Percentiles rank a stretch among this genome's conserved stretches.
These are phyloP conservation scores for Onychomys arenicola DNA, from an alignment of 2,797 vertebrate species.

Conservation along the genomic window DNA sequence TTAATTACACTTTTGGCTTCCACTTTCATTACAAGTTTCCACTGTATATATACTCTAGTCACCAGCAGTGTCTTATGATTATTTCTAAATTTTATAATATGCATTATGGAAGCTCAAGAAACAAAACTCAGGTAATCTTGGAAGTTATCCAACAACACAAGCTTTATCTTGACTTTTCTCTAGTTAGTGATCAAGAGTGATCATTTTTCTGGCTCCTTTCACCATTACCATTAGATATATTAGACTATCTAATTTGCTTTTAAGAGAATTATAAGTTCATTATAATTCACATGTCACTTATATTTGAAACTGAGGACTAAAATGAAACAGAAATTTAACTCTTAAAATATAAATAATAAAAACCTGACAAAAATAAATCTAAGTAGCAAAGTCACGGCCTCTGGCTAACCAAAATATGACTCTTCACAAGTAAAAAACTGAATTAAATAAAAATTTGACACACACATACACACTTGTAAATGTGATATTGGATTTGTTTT, in stretches of 20 bases:
- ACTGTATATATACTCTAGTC: not conserved
- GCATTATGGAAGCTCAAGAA: not conserved
- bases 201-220: not conserved
- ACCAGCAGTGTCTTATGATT: not conserved
- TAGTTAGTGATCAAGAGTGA: not conserved
- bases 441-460: not conserved
- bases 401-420: not conserved
- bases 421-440: not conserved
- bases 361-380: not conserved
- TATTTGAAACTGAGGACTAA: slow-evolving; percentile 36
- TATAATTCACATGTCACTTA: not conserved
- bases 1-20: not conserved
- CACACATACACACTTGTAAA: not conserved
- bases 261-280: not conserved
- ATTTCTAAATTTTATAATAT: slow-evolving; percentile 24
- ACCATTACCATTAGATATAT: not conserved
- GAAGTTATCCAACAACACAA: not conserved
- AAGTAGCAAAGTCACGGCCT: not conserved
- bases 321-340: slow-evolving; percentile 25
- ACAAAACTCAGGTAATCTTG: not conserved
- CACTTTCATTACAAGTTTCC: not conserved
- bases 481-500: not conserved
- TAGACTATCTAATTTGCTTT: not conserved
- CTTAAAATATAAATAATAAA: not conserved
- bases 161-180: not conserved